Evolutionary conservation across 2,797 vertebrate species (phyloP).

Genomic region (Catharus ustulatus): DNA sequence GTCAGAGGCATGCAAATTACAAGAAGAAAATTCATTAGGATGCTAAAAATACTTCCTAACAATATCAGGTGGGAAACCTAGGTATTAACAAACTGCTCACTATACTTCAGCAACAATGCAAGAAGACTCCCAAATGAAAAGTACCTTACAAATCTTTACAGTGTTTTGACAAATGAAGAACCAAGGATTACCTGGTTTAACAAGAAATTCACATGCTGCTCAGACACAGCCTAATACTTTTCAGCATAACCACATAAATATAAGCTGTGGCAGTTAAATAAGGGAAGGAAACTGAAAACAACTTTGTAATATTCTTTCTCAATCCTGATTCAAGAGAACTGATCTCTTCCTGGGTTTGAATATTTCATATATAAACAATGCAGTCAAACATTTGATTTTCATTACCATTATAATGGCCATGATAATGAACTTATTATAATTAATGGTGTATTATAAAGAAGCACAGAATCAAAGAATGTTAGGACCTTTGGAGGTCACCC

Average conservation of each 20-base stretch:
- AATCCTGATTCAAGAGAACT: background rate
- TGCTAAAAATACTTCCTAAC: background rate
- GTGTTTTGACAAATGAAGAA: slow-evolving; percentile 9
- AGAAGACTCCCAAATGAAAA: slow-evolving; percentile 28
- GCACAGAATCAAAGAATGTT: background rate
- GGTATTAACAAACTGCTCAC: slow-evolving; percentile 27
- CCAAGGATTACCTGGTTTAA: background rate
- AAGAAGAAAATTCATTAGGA: slow-evolving; percentile 24
- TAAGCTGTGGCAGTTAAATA: background rate
- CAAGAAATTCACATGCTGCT: background rate
- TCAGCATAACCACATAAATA: background rate
- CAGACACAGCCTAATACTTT: background rate
- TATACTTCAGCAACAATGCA: background rate
- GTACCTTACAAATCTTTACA: background rate
- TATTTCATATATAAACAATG: background rate
- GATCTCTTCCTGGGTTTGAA: background rate
- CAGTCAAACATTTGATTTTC: background rate
- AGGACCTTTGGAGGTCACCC: background rate
- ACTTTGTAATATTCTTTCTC: background rate
- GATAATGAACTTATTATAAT: background rate
- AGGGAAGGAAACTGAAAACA: background rate
- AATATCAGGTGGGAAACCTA: slow-evolving; percentile 18
- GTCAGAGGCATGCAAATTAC: background rate
- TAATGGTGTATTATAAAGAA: background rate
- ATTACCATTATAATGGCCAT: background rate